These are phyloP conservation scores for Myodes glareolus DNA, from an alignment of 2,113 vertebrate genomes.

Conservation along the genomic window DNA sequence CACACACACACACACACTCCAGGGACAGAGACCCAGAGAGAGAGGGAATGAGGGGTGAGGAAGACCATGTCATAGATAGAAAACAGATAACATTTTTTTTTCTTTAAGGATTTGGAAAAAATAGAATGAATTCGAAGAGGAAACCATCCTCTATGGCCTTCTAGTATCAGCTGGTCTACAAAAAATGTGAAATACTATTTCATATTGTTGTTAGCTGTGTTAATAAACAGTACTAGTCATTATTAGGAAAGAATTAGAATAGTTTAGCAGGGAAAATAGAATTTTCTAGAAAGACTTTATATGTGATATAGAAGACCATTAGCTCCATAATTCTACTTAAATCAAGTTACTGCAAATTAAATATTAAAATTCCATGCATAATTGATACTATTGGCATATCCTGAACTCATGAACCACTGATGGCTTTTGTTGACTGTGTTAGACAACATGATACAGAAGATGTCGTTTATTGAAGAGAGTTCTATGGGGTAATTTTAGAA, in stretches of 20 bases:
- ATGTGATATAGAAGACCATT: too few relatives aligned
- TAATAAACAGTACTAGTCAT: neutral
- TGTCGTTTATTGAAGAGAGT: neutral
- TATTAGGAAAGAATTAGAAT: neutral
- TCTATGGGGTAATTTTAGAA: neutral
- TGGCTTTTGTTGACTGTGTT: neutral
- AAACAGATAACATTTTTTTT: neutral
- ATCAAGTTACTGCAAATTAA: too few relatives aligned
- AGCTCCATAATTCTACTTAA: too few relatives aligned
- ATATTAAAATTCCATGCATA: neutral
- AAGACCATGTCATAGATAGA: neutral
- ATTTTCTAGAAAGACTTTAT: neutral
- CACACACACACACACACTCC: neutral
- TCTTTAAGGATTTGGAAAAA: neutral
- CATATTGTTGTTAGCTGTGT: neutral
- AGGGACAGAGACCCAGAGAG: neutral
- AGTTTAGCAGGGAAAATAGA: constrained; percentile 7
- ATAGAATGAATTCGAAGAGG: neutral
- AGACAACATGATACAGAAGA: neutral
- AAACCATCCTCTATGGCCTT: neutral
- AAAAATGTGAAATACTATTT: neutral
- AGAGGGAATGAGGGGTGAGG: neutral
- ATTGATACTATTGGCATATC: neutral
- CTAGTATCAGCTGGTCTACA: neutral
- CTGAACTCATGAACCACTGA: fast-evolving